Evolutionary conservation across 2,113 vertebrate species (phyloP), one percentile per base, ranked within the genome.

Genomic region (Choloepus hoffmanni): DNA sequence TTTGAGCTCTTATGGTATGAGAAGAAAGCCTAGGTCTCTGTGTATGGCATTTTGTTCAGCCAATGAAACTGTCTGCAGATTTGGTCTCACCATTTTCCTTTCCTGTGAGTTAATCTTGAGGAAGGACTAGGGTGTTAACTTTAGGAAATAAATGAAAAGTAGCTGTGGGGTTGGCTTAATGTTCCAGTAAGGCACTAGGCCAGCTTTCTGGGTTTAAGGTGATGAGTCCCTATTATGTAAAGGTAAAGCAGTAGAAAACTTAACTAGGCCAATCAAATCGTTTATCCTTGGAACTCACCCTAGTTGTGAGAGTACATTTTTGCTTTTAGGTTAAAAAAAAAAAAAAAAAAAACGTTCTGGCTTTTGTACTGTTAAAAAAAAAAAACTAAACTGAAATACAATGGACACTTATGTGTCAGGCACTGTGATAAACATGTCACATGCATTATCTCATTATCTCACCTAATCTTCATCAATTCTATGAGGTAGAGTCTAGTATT

Each of bases 21-120:
- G 74, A 19, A 85, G 48, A 28, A 86, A 79, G 53, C 21, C 76
- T 26, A 62, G 67, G 85, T 86, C 76, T 84, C 53, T 65, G 28
- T 3, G 36, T 15, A 58, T 23, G 62, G 72, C 40, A 12, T 30
- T 95, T 95, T 43, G 78, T 53, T 76, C 9, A 50, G 72, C 26
- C 48, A 7, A 0, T 7, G 14, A 67, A 83, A 82, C 40, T 70
- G 73, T 89, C 45, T 33, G 33, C 58, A 72, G 65, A 48, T 77
- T 62, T 73, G 30, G 24, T 63, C 15, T 87, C 14, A 45, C 50
- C 65, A 19, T 63, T 90, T 45, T 63, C 62, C 81, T 91, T 92
- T 82, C n/a, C 72, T 78, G n/a, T 40, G 81, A 95, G 23, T 82
- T 88, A 67, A 89, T 85, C 70, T 70, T 28, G 18, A 95, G 62